Conservation (phyloP, 2,113 vertebrate species). For the Lutjanus erythropterus region DNA sequence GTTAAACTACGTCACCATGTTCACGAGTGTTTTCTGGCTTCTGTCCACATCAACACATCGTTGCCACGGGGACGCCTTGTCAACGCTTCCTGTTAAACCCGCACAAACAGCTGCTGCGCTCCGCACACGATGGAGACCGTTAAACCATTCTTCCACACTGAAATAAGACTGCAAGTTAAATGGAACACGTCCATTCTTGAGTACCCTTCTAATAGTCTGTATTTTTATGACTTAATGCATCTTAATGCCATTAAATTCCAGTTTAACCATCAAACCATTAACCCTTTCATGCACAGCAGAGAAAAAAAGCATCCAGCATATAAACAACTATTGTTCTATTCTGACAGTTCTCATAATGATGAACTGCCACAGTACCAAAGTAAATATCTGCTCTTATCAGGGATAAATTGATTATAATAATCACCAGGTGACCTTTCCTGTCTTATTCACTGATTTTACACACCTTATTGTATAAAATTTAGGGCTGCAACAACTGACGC, state of each 20-base stretch:
- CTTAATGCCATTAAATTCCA: not conserved
- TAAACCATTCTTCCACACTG: constrained; percentile 12
- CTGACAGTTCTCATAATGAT: constrained; percentile 2
- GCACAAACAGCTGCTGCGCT: constrained; percentile 51
- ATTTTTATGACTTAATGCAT: not conserved
- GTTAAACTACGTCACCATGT: constrained; percentile 26
- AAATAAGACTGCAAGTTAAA: constrained; percentile 1
- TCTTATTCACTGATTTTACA: constrained; percentile 1
- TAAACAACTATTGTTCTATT: constrained; percentile 11
- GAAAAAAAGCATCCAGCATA: constrained; percentile 37
- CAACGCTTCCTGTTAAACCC: constrained; percentile 71
- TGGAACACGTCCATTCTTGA: not conserved
- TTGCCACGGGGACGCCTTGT: constrained; percentile 55
- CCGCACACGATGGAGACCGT: constrained; percentile 19
- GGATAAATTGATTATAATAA: not conserved
- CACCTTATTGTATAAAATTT: constrained; percentile 11
- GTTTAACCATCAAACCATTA: not conserved
- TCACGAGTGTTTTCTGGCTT: constrained; percentile 50
- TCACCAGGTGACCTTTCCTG: not conserved
- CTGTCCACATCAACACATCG: constrained; percentile 59
- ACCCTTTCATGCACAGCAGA: constrained; percentile 7
- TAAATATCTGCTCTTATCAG: constrained; percentile 7
- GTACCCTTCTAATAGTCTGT: constrained; percentile 2
- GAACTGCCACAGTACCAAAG: constrained; percentile 11
- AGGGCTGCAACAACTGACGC: not conserved